phyloP scores from a whole-genome alignment of 2,113 vertebrate species.

The Pollimyrus isidori region DNA sequence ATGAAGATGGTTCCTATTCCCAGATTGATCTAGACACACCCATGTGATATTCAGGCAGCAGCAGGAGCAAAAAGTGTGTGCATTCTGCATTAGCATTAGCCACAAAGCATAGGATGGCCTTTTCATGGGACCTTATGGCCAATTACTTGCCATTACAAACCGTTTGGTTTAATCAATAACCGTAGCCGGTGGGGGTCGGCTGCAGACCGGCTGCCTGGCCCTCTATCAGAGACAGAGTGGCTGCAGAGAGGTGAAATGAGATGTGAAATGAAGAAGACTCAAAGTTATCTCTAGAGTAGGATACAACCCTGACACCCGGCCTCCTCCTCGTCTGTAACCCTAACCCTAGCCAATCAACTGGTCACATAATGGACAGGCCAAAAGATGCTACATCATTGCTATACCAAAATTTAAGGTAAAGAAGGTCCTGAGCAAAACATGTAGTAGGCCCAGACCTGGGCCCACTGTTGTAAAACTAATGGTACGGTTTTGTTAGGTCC shows the following conservation, averaged over 20 bases:
- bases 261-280: conserved; percentile 41
- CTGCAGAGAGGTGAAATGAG: conserved; percentile 32
- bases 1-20: conserved; percentile 1
- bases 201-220: conserved; percentile 25
- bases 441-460: neutral
- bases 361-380: neutral
- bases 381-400: neutral
- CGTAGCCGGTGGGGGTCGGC: conserved; percentile 48
- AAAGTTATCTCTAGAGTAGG: conserved; percentile 36
- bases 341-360: neutral
- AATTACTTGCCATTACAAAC: conserved; percentile 48
- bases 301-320: conserved; percentile 11
- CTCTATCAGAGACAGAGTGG: conserved; percentile 39
- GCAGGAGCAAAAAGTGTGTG: neutral
- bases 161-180: conserved; percentile 52
- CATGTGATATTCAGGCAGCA: neutral
- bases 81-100: neutral
- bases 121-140: conserved; percentile 30
- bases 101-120: neutral
- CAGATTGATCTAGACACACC: neutral
- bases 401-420: neutral
- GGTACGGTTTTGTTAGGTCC: neutral
- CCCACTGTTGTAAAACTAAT: neutral
- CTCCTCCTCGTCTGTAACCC: neutral
- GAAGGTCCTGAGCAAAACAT: neutral